Evolutionary conservation across 30 jellyfish, hydroid and myxozoan species (phyloP).

Genomic region (Aurelia sp.): DNA sequence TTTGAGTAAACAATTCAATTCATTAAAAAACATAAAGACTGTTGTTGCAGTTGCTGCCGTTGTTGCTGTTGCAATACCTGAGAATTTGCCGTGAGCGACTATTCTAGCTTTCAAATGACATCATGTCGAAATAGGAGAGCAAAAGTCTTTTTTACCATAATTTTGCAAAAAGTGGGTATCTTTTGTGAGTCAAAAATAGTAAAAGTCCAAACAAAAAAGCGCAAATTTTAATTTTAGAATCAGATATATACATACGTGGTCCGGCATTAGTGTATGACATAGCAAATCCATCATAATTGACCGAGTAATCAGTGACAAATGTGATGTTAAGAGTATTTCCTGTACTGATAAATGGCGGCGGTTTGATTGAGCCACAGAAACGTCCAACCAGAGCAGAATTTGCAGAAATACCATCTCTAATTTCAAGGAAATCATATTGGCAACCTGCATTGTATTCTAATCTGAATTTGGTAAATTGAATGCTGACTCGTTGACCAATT

Average conservation of each 20-base stretch:
- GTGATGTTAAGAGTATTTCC: constrained; percentile 71
- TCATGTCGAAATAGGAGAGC: too few species aligned
- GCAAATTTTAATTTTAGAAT: too few species aligned
- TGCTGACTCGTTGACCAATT: constrained; percentile 64
- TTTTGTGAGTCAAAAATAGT: too few species aligned
- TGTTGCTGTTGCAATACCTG: too few species aligned
- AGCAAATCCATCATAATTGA: constrained; percentile 67
- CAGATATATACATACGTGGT: constrained; percentile 46
- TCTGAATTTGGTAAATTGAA: constrained; percentile 56
- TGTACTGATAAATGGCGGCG: constrained; percentile 81
- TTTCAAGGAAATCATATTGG: constrained; percentile 72
- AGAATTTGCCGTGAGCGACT: too few species aligned
- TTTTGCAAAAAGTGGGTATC: too few species aligned
- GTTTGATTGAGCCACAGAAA: constrained; percentile 81
- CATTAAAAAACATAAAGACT: too few species aligned
- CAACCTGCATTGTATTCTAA: constrained; percentile 67
- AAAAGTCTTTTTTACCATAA: too few species aligned
- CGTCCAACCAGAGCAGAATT: constrained; percentile 81
- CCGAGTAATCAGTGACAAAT: constrained; percentile 65
- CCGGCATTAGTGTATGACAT: constrained; percentile 68
- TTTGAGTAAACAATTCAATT: too few species aligned
- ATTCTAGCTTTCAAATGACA: too few species aligned
- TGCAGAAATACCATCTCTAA: constrained; percentile 75
- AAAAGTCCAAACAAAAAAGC: too few species aligned
- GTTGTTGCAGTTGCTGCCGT: too few species aligned